A percentile compares a stretch with the other conserved stretches of the same genome.
phyloP scores from a whole-genome alignment of 1,140 invertebrate species.

The Sogatella furcifera region DNA sequence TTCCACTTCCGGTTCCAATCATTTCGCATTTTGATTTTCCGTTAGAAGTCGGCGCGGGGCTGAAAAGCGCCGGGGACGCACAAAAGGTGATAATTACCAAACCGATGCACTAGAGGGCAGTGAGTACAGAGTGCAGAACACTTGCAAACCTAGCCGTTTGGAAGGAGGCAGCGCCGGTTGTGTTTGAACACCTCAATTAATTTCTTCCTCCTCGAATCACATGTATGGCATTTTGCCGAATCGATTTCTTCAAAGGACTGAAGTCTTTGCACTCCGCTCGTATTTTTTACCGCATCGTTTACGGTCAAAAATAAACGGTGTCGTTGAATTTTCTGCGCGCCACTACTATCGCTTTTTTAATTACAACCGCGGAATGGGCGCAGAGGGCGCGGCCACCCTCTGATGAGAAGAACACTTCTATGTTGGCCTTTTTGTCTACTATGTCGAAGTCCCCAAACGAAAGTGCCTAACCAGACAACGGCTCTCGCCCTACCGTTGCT shows the following conservation, averaged over 20 bases:
- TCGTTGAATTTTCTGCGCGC: too few relatives aligned
- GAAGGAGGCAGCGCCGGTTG: constrained; percentile 2
- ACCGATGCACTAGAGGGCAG: neutral
- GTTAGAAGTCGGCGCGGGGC: too few relatives aligned
- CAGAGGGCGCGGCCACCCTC: too few relatives aligned
- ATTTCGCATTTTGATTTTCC: too few relatives aligned
- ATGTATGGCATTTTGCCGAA: constrained; percentile 13
- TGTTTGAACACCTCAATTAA: constrained; percentile 15
- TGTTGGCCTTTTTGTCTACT: too few relatives aligned
- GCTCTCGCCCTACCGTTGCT: too few relatives aligned
- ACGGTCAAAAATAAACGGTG: neutral
- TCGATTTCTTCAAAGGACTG: constrained; percentile 11
- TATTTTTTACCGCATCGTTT: constrained; percentile 4
- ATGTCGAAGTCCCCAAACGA: too few relatives aligned
- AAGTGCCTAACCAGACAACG: too few relatives aligned
- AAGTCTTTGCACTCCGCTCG: constrained; percentile 2
- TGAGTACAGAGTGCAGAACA: neutral
- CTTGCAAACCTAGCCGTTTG: neutral
- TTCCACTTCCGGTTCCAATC: too few relatives aligned
- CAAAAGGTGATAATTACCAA: neutral
- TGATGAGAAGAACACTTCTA: too few relatives aligned
- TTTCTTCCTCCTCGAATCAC: constrained; percentile 15
- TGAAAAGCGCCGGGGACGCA: neutral
- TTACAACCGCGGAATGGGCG: too few relatives aligned
- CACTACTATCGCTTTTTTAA: too few relatives aligned